Evolutionary conservation across 92 coral and sea anemone species (phyloP), one percentile per base, ranked within the genome.

Genomic region (Parazoanthus darwini): DNA sequence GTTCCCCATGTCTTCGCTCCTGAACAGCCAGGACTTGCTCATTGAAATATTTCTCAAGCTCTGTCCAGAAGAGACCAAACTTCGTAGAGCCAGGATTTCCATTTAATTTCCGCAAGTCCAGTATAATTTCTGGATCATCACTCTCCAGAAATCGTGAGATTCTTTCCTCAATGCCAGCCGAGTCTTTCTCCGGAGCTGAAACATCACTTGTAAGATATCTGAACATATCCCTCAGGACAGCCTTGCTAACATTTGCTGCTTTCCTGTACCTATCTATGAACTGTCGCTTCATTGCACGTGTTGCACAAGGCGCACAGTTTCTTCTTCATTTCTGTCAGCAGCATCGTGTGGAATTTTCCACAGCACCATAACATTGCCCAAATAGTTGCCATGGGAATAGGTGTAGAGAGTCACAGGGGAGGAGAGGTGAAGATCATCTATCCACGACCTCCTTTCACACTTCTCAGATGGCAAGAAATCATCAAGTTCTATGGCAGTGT

Each of bases 151-250:
- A 65, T 44, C 10, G 22, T 13, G 35, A 33, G 14, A 82, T 14
- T 59, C 86, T 25, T 33, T 26, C 50, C n/a, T 82, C 77, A 50
- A 82, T 39, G n/a, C 33, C 86, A n/a, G 50, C 46, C 13, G 16
- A 25, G 43, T 33, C 15, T 39, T 72, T 82, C 29, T 81, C 86
- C 6, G 86, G 43, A 39, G 86, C 66, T 18, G 68, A 44, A 38
- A 20, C 74, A 82, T 82, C 86, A 3, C 78, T 46, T 4, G 42
- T 81, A 26, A 81, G 86, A 68, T 56, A 81, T 23, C 86, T 50
- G 42, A 18, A 81, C 44, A 68, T 42, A 35, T 82, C 86, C 5
- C 25, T 74, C 78, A 35, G 38, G 14, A 78, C 33, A 44, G 16
- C 48, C 66, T 48, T 48, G 67, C 48, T 44, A 44, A 78, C 39